These are phyloP conservation scores for Leucoraja erinaceus DNA, from an alignment of 2,113 vertebrate genomes.

Conservation along the genomic window DNA sequence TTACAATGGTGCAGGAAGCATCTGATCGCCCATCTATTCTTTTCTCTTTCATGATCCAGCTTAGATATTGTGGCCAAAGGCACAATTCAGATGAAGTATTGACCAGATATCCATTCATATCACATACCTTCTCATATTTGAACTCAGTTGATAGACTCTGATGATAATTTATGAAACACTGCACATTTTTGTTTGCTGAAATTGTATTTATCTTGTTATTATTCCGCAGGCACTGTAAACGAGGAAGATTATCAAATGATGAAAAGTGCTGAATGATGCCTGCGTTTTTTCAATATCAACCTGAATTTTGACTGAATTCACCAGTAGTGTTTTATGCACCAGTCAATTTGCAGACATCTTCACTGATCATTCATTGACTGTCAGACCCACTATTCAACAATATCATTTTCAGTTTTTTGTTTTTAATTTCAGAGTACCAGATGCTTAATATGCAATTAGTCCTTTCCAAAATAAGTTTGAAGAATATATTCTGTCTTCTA, in stretches of 20 bases:
- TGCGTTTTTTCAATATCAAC: neutral
- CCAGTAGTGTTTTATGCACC: neutral
- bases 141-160: neutral
- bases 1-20: too few species aligned
- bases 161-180: neutral
- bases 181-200: neutral
- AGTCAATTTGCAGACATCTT: neutral
- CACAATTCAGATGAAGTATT: neutral
- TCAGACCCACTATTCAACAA: neutral
- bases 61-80: neutral
- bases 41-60: neutral
- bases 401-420: neutral
- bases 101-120: neutral
- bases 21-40: too few species aligned
- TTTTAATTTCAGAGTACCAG: neutral
- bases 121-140: neutral
- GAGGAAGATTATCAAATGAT: constrained; percentile 31
- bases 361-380: neutral
- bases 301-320: neutral
- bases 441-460: neutral
- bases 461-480: neutral
- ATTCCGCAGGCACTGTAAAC: neutral
- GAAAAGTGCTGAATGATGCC: neutral
- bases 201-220: neutral
- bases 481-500: neutral